Conservation (phyloP, 2,113 vertebrate species). For the Crotalus viridis region DNA sequence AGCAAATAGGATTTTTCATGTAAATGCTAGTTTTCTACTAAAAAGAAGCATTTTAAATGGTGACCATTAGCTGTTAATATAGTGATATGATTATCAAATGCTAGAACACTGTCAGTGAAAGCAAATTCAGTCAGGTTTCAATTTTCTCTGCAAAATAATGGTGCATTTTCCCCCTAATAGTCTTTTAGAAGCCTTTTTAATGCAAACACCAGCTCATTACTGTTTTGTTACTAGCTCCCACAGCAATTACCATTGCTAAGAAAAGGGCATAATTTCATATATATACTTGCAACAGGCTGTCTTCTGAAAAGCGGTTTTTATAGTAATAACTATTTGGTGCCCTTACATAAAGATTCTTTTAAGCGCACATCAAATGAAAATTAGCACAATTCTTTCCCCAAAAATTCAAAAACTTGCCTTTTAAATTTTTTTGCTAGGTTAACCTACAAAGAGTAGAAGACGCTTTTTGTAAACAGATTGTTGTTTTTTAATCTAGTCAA, state of each 20-base stretch:
- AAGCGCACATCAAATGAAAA: constrained; percentile 34
- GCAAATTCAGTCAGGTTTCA: neutral
- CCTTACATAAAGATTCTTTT: constrained; percentile 35
- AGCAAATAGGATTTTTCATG: neutral
- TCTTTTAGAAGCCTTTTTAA: neutral
- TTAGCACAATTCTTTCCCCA: neutral
- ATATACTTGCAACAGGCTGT: constrained; percentile 19
- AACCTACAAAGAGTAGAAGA: neutral
- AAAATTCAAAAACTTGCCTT: constrained; percentile 32
- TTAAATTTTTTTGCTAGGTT: neutral
- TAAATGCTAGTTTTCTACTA: neutral
- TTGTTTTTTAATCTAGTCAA: neutral
- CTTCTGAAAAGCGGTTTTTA: constrained; percentile 44
- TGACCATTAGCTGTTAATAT: constrained; percentile 22
- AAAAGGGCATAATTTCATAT: constrained; percentile 49
- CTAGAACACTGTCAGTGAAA: constrained; percentile 4
- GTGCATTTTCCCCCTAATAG: constrained; percentile 8
- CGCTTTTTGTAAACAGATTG: neutral
- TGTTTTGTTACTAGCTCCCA: constrained; percentile 23
- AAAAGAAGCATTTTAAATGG: neutral
- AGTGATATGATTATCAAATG: constrained; percentile 40
- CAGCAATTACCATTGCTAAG: constrained; percentile 11
- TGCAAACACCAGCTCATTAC: constrained; percentile 17
- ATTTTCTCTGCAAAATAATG: constrained; percentile 17
- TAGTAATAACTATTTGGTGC: constrained; percentile 18